phyloP scores from a whole-genome alignment of 2,888 invertebrate genomes.

The Perizoma flavofasciatum region DNA sequence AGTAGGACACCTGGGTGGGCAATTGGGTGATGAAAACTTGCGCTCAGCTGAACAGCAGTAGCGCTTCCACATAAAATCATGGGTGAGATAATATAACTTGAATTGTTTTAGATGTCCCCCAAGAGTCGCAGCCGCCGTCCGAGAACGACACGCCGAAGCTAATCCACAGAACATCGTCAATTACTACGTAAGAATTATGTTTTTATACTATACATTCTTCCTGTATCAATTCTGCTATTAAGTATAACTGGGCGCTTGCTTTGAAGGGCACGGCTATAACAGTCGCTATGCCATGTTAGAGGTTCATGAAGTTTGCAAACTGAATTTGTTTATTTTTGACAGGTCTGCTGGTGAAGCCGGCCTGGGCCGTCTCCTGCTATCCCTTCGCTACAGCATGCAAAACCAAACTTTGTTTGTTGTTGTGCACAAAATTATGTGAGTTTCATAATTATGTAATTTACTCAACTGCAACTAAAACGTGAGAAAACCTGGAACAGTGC shows the following conservation, averaged over 20 bases:
- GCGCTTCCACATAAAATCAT: too few relatives aligned
- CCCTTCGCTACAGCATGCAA: constrained; percentile 92
- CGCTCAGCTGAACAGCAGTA: too few relatives aligned
- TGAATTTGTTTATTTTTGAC: constrained; percentile 17
- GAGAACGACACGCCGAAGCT: constrained; percentile 73
- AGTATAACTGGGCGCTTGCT: too few relatives aligned
- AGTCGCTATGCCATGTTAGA: too few relatives aligned
- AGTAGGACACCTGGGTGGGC: too few relatives aligned
- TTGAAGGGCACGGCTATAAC: too few relatives aligned
- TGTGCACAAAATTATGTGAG: constrained; percentile 94
- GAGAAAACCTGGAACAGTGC: too few relatives aligned
- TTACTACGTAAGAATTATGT: constrained; percentile 75
- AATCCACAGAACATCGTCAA: constrained; percentile 84
- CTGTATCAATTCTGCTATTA: too few relatives aligned
- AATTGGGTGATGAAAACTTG: too few relatives aligned
- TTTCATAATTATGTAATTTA: background rate
- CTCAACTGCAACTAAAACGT: background rate
- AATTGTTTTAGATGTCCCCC: constrained; percentile 58
- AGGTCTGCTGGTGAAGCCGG: constrained; percentile 89
- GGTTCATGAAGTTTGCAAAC: too few relatives aligned
- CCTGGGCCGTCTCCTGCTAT: constrained; percentile 92
- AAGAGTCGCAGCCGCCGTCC: constrained; percentile 55
- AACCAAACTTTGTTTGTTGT: constrained; percentile 92
- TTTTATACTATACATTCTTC: background rate
- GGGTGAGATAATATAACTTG: too few relatives aligned